These are phyloP conservation scores for Oscheius sp. DNA, from an alignment of 2,888 invertebrate species.

Conservation along the genomic window DNA sequence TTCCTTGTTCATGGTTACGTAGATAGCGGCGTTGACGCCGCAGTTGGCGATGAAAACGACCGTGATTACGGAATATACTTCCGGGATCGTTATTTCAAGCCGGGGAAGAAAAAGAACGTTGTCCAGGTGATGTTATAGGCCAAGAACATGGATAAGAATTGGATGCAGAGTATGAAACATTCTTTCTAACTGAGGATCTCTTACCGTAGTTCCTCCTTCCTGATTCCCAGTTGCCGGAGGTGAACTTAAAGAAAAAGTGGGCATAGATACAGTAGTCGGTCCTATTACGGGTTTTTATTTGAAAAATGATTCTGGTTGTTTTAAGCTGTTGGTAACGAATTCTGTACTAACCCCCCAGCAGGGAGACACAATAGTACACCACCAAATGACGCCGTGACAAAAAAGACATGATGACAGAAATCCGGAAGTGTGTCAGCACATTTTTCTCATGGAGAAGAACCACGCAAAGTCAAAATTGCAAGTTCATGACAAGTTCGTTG, in stretches of 20 bases:
- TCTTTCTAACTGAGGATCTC: neutral
- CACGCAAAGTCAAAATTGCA: conserved; percentile 19
- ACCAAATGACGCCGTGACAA: neutral
- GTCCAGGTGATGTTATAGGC: conserved; percentile 30
- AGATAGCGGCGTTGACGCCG: conserved; percentile 31
- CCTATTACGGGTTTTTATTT: neutral
- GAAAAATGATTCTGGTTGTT: neutral
- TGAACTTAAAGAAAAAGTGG: conserved; percentile 22
- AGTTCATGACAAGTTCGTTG: no score
- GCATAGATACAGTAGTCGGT: conserved; percentile 13
- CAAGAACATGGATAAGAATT: conserved; percentile 33
- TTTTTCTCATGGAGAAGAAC: conserved; percentile 26
- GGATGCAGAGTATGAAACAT: conserved; percentile 24
- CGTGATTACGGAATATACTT: conserved; percentile 15
- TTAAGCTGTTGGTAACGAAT: neutral
- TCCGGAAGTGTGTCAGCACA: neutral
- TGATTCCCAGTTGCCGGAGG: neutral
- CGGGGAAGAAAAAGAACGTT: conserved; percentile 33
- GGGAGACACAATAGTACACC: conserved; percentile 14
- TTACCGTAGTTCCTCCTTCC: conserved; percentile 22
- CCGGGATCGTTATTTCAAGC: conserved; percentile 1
- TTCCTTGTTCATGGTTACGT: conserved; percentile 33
- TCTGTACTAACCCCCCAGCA: conserved; percentile 25
- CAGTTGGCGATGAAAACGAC: conserved; percentile 34
- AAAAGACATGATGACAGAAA: neutral